Percentiles rank a stretch among this genome's conserved stretches.
phyloP scores from a whole-genome alignment of 2,113 vertebrate genomes.

The Mandrillus leucophaeus region DNA sequence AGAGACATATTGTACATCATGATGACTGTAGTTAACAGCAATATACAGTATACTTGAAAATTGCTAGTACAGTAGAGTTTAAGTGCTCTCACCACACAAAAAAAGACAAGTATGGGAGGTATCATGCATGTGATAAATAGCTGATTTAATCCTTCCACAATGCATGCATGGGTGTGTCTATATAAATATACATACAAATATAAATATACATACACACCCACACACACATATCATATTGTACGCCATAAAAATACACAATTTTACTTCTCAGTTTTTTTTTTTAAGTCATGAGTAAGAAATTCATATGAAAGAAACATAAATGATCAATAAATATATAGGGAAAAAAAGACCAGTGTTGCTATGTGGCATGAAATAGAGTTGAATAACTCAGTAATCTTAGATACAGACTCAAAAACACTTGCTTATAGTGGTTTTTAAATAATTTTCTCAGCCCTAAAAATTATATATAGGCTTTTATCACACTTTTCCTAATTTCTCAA shows the following conservation, averaged over 20 bases:
- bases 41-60: not conserved
- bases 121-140: not conserved
- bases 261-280: not conserved
- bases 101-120: not conserved
- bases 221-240: not conserved
- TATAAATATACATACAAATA: too few relatives aligned
- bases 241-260: not conserved
- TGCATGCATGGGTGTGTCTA: not conserved
- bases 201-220: too few relatives aligned
- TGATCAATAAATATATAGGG: not conserved
- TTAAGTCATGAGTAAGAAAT: not conserved
- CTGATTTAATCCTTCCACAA: not conserved
- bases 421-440: not conserved
- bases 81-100: not conserved
- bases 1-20: not conserved
- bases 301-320: slow-evolving; percentile 29
- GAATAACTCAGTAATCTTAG: not conserved
- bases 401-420: not conserved
- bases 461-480: not conserved
- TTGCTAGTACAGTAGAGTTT: not conserved
- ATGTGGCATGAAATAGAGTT: not conserved
- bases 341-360: not conserved
- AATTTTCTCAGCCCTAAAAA: not conserved
- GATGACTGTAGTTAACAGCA: not conserved
- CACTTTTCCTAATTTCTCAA: not conserved